These are phyloP conservation scores for Chrysaora quinquecirrha DNA, from an alignment of 30 jellyfish, hydroid and myxozoan species.

Conservation along the genomic window DNA sequence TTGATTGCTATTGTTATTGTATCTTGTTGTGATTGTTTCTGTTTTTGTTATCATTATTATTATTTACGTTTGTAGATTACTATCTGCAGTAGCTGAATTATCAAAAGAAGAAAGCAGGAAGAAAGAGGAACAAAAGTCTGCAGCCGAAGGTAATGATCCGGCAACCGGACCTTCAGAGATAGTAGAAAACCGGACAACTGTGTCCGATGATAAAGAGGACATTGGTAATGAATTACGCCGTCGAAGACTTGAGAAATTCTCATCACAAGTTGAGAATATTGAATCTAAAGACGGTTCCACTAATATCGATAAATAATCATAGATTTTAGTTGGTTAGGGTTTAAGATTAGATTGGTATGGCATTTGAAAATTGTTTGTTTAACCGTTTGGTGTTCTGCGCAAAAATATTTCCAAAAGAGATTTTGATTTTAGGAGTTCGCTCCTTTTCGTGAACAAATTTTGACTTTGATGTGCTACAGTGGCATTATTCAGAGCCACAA, in stretches of 20 bases:
- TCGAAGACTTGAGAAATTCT: conserved; percentile 63
- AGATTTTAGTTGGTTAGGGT: too few species aligned
- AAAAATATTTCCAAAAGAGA: too few species aligned
- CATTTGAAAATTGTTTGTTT: too few species aligned
- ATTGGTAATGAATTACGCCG: conserved; percentile 44
- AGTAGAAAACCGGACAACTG: conserved; percentile 4
- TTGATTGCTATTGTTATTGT: too few species aligned
- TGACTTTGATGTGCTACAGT: too few species aligned
- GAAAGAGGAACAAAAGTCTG: not conserved
- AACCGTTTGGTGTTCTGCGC: too few species aligned
- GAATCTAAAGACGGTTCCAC: not conserved
- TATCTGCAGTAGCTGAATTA: not conserved
- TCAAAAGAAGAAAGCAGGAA: not conserved
- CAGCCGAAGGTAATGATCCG: not conserved
- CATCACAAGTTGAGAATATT: not conserved
- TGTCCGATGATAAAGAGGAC: conserved; percentile 1
- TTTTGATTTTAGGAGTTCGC: too few species aligned
- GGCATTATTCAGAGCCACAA: too few species aligned
- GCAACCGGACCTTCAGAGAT: not conserved
- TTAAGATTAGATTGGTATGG: too few species aligned
- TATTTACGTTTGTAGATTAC: not conserved
- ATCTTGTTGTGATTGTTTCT: too few species aligned
- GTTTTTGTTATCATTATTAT: too few species aligned
- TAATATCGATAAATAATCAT: not conserved
- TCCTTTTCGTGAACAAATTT: too few species aligned